Evolutionary conservation across 2,888 invertebrate genomes (phyloP).

Genomic region (Geotrupes spiniger): DNA sequence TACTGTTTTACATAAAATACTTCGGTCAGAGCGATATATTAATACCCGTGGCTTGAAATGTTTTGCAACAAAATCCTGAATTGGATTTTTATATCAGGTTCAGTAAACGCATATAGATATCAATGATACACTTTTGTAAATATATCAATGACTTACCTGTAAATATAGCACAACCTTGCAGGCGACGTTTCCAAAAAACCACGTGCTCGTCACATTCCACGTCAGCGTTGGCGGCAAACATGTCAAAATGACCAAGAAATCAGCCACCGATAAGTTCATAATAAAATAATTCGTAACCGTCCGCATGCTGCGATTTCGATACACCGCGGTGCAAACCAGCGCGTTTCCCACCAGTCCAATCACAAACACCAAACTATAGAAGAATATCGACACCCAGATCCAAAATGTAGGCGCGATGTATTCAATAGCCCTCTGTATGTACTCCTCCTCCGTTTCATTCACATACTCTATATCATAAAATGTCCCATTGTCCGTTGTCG

Average conservation of each 20-base stretch:
- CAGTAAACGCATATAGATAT: no score
- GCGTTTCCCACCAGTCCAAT: constrained; percentile 84
- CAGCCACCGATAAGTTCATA: constrained; percentile 83
- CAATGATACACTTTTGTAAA: no score
- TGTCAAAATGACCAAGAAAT: constrained; percentile 84
- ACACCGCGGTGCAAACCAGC: constrained; percentile 85
- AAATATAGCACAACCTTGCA: constrained; percentile 87
- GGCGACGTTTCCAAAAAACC: constrained; percentile 83
- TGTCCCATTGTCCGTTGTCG: no score
- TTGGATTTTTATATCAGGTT: no score
- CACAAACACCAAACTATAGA: constrained; percentile 75
- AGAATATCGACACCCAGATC: constrained; percentile 75
- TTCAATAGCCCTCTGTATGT: constrained; percentile 59
- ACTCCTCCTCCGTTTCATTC: constrained; percentile 50
- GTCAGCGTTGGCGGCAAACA: constrained; percentile 85
- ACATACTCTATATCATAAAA: no score
- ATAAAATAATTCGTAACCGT: constrained; percentile 94
- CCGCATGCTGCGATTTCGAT: constrained; percentile 83
- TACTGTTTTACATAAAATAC: no score
- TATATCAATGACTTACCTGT: constrained; percentile 88
- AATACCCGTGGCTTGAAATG: no score
- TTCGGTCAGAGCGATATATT: no score
- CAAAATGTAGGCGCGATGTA: constrained; percentile 69
- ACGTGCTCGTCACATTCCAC: constrained; percentile 90
- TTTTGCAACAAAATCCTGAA: no score